Evolutionary conservation across 2,888 invertebrate species (phyloP).

Genomic region (Dynastes hyllus): DNA sequence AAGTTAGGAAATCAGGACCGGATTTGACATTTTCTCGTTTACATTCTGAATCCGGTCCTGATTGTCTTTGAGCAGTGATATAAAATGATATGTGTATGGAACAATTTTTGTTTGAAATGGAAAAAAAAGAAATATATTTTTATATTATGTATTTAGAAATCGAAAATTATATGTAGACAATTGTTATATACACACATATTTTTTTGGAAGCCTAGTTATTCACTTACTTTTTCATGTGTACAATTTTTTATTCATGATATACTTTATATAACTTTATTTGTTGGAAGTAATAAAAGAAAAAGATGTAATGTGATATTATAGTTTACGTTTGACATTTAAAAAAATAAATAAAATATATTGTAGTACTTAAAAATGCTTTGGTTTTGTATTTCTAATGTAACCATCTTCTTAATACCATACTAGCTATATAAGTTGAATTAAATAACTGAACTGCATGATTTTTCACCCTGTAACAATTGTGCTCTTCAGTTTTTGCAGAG

Average conservation of each 20-base stretch:
- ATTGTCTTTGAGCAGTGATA: not conserved
- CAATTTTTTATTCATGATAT: conserved; percentile 17
- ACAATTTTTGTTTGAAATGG: conserved; percentile 19
- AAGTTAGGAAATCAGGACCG: not conserved
- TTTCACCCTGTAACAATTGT: too few species aligned
- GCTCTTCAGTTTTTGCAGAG: too few species aligned
- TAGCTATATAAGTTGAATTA: too few species aligned
- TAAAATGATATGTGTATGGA: conserved; percentile 2
- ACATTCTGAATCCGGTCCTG: conserved; percentile 3
- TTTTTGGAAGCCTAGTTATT: conserved; percentile 28
- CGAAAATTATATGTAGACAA: conserved; percentile 10
- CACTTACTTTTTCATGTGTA: conserved; percentile 11
- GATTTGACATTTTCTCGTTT: conserved; percentile 2
- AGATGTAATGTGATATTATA: conserved; percentile 39
- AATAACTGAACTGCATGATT: too few species aligned
- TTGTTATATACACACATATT: conserved; percentile 22
- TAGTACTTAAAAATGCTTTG: conserved; percentile 34
- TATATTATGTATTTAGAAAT: conserved; percentile 37
- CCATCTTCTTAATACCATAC: not conserved
- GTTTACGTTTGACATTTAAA: conserved; percentile 43
- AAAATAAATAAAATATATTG: conserved; percentile 44
- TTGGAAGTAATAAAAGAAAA: conserved; percentile 24
- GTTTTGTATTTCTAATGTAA: not conserved
- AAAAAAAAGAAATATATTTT: conserved; percentile 37
- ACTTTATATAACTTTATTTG: conserved; percentile 23